Evolutionary conservation across 2,888 invertebrate genomes (phyloP).

Genomic region (Serrognathus titanus): DNA sequence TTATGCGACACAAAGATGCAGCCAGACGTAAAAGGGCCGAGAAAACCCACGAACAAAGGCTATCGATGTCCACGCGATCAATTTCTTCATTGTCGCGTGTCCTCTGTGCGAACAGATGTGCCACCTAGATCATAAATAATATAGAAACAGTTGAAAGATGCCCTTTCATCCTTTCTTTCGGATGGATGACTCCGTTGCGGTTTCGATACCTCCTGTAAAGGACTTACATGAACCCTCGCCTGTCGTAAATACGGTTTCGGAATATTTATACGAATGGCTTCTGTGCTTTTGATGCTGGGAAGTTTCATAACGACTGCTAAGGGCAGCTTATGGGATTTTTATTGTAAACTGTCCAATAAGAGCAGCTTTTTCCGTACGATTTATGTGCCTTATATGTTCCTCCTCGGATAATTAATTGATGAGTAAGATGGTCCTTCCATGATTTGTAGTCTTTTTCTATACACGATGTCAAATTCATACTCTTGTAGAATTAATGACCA

Average conservation of each 20-base stretch:
- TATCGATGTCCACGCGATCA: constrained; percentile 1
- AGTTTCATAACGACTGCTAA: not conserved
- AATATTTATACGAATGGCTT: constrained; percentile 19
- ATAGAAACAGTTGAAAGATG: constrained; percentile 39
- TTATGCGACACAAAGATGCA: not conserved
- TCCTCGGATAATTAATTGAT: too few species aligned
- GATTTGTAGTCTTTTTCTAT: not conserved
- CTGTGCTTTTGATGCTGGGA: constrained; percentile 11
- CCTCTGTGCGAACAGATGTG: constrained; percentile 35
- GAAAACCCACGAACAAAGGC: not conserved
- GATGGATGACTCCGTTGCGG: constrained; percentile 34
- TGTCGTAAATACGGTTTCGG: constrained; percentile 27
- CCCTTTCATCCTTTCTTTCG: constrained; percentile 39
- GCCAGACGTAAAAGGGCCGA: too few species aligned
- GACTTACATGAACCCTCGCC: constrained; percentile 26
- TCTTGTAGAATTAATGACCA: not conserved
- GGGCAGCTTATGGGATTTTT: not conserved
- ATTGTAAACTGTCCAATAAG: not conserved
- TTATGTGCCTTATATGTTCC: not conserved
- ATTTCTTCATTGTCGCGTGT: constrained; percentile 30
- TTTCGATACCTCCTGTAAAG: constrained; percentile 35
- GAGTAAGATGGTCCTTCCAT: too few species aligned
- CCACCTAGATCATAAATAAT: constrained; percentile 40
- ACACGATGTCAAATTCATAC: not conserved
- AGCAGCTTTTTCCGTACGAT: not conserved